Conservation (phyloP, 2,113 vertebrate species). For the Pheucticus melanocephalus region DNA sequence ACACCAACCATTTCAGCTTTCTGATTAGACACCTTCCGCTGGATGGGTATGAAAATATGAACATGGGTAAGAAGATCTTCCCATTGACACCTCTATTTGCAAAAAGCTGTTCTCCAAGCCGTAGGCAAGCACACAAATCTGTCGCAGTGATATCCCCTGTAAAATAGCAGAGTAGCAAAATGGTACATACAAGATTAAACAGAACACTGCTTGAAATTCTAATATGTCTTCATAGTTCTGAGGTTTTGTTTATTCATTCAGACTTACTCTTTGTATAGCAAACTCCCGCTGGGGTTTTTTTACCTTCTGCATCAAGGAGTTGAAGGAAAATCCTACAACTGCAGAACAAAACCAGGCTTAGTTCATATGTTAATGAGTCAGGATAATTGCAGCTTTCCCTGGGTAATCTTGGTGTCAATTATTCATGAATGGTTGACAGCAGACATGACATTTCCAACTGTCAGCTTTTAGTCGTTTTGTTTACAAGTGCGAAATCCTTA, state of each 20-base stretch:
- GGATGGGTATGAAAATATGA: neutral
- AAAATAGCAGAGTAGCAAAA: neutral
- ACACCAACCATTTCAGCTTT: neutral
- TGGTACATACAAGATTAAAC: neutral
- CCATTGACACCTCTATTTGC: neutral
- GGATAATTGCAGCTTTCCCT: slow-evolving; percentile 77
- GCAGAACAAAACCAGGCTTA: slow-evolving; percentile 54
- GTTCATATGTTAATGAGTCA: slow-evolving; percentile 75
- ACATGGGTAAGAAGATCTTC: neutral
- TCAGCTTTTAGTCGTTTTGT: slow-evolving; percentile 72
- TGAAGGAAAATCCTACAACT: slow-evolving; percentile 69
- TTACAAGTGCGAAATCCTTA: slow-evolving; percentile 59
- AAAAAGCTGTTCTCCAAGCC: neutral
- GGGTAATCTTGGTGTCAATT: slow-evolving; percentile 76
- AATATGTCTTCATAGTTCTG: slow-evolving; percentile 12
- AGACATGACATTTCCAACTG: slow-evolving; percentile 72
- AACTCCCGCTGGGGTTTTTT: slow-evolving; percentile 31
- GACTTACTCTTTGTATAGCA: slow-evolving; percentile 53
- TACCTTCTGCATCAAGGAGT: slow-evolving; percentile 65
- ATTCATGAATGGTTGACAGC: slow-evolving; percentile 74
- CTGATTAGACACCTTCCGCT: neutral
- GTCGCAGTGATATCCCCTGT: neutral
- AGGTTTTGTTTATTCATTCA: slow-evolving; percentile 36
- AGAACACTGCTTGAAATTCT: slow-evolving; percentile 16
- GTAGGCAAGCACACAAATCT: neutral